Evolutionary conservation across 2,888 invertebrate genomes (phyloP).

Genomic region (Chamaedrilus cognettii): DNA sequence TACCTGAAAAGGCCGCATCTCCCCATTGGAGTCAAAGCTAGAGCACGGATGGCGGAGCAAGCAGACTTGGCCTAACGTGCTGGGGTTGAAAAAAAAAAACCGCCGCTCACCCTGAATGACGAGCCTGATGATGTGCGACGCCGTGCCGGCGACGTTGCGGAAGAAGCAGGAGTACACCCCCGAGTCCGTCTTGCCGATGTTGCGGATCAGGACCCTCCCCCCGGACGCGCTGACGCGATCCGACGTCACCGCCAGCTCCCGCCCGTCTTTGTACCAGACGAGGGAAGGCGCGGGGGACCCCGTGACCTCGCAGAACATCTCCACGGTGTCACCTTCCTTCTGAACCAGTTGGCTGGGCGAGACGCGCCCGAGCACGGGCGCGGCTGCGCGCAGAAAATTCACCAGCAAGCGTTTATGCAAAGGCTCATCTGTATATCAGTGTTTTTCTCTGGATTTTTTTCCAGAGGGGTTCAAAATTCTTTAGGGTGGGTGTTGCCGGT

Average conservation of each 20-base stretch:
- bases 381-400: slow-evolving; percentile 28
- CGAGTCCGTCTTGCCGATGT: slow-evolving; percentile 91
- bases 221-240: slow-evolving; percentile 27
- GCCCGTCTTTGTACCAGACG: slow-evolving; percentile 83
- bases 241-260: slow-evolving; percentile 26
- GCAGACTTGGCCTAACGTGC: too few relatives aligned
- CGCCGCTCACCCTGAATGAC: slow-evolving; percentile 87
- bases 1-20: too few relatives aligned
- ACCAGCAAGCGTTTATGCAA: too few relatives aligned
- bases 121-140: slow-evolving; percentile 92
- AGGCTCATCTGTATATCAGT: too few relatives aligned
- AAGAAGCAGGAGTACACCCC: slow-evolving; percentile 97
- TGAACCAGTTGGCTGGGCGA: slow-evolving; percentile 38
- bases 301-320: slow-evolving; percentile 94
- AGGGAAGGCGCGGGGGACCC: slow-evolving; percentile 93
- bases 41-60: too few relatives aligned
- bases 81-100: too few relatives aligned
- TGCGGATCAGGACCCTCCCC: slow-evolving; percentile 68
- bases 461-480: too few relatives aligned
- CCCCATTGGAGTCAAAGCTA: too few relatives aligned
- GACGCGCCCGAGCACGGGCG: slow-evolving; percentile 35
- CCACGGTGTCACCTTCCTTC: slow-evolving; percentile 81
- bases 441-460: too few relatives aligned
- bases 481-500: too few relatives aligned
- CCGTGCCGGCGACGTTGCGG: slow-evolving; percentile 92